Conservation (phyloP, 2,797 vertebrate genomes). For the Propithecus deckenii region DNA sequence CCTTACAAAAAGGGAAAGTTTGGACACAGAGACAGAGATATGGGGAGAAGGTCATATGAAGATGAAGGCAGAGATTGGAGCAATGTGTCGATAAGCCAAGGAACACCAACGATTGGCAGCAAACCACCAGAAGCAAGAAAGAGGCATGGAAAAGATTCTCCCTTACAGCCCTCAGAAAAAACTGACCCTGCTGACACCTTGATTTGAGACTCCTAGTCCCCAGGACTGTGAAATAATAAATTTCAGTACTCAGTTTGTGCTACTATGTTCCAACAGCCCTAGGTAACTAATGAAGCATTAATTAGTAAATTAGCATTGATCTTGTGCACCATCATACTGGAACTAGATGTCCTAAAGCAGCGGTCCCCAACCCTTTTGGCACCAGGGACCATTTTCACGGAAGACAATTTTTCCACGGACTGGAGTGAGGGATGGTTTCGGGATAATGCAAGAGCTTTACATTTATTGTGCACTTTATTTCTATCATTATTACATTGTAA, state of each 20-base stretch:
- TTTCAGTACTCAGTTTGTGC: neutral
- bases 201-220: neutral
- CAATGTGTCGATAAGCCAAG: neutral
- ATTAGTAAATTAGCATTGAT: neutral
- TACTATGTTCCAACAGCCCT: neutral
- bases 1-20: neutral
- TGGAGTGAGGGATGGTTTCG: too few species aligned
- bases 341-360: neutral
- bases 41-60: neutral
- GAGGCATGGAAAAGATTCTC: neutral
- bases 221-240: neutral
- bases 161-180: neutral
- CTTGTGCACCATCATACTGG: neutral
- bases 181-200: neutral
- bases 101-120: neutral
- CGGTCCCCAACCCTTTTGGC: too few species aligned
- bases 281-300: neutral
- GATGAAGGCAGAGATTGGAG: neutral
- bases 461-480: too few species aligned
- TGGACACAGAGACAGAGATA: neutral
- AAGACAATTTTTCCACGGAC: too few species aligned
- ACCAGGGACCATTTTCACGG: too few species aligned
- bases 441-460: too few species aligned
- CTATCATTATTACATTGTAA: too few species aligned
- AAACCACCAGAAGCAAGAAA: neutral